Conservation (phyloP, 1,140 invertebrate genomes). For the Argopecten irradians region DNA sequence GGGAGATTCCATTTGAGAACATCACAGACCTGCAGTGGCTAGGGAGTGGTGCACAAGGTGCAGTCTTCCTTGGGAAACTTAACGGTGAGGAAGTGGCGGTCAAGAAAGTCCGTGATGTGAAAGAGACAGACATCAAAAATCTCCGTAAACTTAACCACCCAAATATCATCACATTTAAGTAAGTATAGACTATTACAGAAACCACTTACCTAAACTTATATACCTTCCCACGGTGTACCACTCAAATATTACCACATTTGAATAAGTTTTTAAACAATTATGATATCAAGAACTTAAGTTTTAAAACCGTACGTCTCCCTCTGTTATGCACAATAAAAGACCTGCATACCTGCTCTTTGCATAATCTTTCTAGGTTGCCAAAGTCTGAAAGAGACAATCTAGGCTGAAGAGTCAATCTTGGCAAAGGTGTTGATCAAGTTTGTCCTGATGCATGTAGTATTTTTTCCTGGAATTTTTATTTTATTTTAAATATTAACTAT, state of each 20-base stretch:
- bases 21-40: constrained; percentile 95
- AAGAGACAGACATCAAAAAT: constrained; percentile 96
- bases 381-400: not conserved
- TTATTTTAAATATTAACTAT: not conserved
- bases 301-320: no score
- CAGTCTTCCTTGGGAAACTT: constrained; percentile 93
- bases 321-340: no score
- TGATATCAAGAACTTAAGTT: no score
- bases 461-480: not conserved
- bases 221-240: no score
- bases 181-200: no score
- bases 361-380: not conserved
- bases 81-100: constrained; percentile 87
- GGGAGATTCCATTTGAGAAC: constrained; percentile 96
- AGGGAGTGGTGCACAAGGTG: constrained; percentile 96
- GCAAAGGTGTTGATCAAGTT: no score
- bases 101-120: constrained; percentile 96
- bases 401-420: no score
- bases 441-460: no score
- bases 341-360: no score
- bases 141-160: constrained; percentile 96
- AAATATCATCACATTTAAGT: constrained; percentile 97
- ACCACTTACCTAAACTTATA: no score
- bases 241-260: no score
- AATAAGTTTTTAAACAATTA: no score